Conservation (phyloP, 2,113 vertebrate species). For the Carollia perspicillata region DNA sequence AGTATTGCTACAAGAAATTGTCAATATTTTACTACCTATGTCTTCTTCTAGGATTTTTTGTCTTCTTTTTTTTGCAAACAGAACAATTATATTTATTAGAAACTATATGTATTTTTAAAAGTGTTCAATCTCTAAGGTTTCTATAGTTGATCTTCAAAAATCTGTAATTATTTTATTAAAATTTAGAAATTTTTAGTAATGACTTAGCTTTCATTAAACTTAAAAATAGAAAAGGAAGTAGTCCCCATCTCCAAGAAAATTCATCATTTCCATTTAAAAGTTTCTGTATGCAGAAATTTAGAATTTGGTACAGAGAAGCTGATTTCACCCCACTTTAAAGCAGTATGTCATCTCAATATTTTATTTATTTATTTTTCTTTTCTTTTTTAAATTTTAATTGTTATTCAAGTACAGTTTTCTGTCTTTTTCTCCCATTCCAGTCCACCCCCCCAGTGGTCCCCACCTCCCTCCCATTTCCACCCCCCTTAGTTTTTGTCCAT, state of each 20-base stretch:
- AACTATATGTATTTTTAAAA: neutral
- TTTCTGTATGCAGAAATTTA: neutral
- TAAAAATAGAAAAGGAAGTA: neutral
- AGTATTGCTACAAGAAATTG: too few relatives aligned
- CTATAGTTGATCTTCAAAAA: neutral
- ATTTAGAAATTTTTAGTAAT: neutral
- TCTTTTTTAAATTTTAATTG: too few relatives aligned
- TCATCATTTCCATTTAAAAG: neutral
- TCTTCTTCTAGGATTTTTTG: too few relatives aligned
- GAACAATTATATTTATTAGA: neutral
- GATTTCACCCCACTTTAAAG: neutral
- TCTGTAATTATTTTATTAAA: conserved; percentile 11
- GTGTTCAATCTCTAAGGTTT: neutral
- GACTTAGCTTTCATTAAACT: conserved; percentile 8
- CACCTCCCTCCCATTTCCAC: too few relatives aligned
- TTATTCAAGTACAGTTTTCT: too few relatives aligned
- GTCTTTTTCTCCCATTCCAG: too few relatives aligned
- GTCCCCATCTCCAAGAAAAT: neutral
- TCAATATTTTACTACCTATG: too few relatives aligned
- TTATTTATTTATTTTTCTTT: too few relatives aligned
- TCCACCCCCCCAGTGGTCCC: too few relatives aligned
- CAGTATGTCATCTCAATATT: neutral
- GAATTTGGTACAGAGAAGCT: neutral
- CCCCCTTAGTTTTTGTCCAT: too few relatives aligned
- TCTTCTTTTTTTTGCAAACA: neutral